Conservation (phyloP, 2,888 invertebrate genomes). For the Xestia rhomboidea region DNA sequence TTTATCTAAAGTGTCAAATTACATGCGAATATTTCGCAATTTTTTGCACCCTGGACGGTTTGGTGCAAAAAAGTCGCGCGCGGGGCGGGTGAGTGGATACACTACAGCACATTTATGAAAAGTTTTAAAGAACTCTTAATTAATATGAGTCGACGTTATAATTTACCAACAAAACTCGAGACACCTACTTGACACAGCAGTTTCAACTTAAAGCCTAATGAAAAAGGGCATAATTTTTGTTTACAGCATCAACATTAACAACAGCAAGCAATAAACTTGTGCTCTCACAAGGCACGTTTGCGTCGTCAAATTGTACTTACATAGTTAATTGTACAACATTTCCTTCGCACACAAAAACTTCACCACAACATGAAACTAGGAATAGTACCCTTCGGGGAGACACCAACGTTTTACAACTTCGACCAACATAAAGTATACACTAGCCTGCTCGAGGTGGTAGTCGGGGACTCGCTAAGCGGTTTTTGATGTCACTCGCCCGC, state of each 20-base stretch:
- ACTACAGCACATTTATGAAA: background rate
- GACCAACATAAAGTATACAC: slow-evolving; percentile 76
- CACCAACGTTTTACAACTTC: slow-evolving; percentile 76
- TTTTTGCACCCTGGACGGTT: no score
- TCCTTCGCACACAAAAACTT: slow-evolving; percentile 70
- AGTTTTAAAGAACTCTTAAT: slow-evolving; percentile 24
- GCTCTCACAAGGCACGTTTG: slow-evolving; percentile 68
- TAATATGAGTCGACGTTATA: slow-evolving; percentile 24
- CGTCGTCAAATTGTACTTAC: slow-evolving; percentile 73
- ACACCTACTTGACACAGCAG: slow-evolving; percentile 39
- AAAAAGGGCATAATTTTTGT: slow-evolving; percentile 65
- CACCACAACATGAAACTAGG: slow-evolving; percentile 69
- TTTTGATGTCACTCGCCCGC: slow-evolving; percentile 82
- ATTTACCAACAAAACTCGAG: slow-evolving; percentile 28
- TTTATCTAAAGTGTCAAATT: no score
- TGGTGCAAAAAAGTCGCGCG: no score
- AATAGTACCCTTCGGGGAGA: slow-evolving; percentile 70
- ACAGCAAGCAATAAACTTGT: slow-evolving; percentile 63
- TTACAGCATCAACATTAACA: slow-evolving; percentile 65
- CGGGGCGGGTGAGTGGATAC: no score
- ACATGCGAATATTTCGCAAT: no score
- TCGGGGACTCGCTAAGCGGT: slow-evolving; percentile 82
- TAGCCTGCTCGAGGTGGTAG: slow-evolving; percentile 74
- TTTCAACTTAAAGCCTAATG: slow-evolving; percentile 58
- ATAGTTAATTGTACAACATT: slow-evolving; percentile 70